Conservation (phyloP, 2,113 vertebrate genomes). For the Noctilio leporinus region DNA sequence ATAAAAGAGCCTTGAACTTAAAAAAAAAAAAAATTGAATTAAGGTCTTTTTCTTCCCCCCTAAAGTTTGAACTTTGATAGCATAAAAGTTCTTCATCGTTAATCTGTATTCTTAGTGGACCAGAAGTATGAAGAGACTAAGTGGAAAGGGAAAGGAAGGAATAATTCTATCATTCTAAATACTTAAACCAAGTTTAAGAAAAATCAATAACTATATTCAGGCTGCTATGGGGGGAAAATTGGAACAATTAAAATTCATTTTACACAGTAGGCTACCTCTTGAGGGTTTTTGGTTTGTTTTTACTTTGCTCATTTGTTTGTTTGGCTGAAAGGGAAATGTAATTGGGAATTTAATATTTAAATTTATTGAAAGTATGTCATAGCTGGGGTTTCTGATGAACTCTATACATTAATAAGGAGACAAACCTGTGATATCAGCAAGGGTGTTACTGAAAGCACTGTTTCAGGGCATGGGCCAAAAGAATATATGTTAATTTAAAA, state of each 20-base stretch:
- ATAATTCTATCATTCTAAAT: slow-evolving; percentile 7
- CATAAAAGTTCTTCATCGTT: slow-evolving; percentile 18
- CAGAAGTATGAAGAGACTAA: background rate
- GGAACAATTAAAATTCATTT: slow-evolving; percentile 51
- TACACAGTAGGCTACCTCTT: background rate
- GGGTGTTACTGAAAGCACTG: background rate
- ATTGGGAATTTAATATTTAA: slow-evolving; percentile 26
- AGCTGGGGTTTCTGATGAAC: slow-evolving; percentile 37
- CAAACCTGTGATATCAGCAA: background rate
- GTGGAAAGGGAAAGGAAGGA: background rate
- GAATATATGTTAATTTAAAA: background rate
- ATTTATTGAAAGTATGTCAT: slow-evolving; percentile 29
- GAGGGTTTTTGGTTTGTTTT: background rate
- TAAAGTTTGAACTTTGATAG: slow-evolving; percentile 34
- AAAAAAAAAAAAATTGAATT: background rate
- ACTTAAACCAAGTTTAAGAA: slow-evolving; percentile 57
- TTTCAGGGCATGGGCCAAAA: background rate
- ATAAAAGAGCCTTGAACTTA: slow-evolving; percentile 41
- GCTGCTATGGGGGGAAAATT: background rate
- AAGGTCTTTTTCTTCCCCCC: background rate
- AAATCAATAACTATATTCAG: slow-evolving; percentile 47
- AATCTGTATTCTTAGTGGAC: background rate
- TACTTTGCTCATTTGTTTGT: background rate
- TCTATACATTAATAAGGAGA: background rate
- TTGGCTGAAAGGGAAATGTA: background rate